Evolutionary conservation across 2,113 vertebrate species (phyloP).

Genomic region (Pteruthius melanotis): DNA sequence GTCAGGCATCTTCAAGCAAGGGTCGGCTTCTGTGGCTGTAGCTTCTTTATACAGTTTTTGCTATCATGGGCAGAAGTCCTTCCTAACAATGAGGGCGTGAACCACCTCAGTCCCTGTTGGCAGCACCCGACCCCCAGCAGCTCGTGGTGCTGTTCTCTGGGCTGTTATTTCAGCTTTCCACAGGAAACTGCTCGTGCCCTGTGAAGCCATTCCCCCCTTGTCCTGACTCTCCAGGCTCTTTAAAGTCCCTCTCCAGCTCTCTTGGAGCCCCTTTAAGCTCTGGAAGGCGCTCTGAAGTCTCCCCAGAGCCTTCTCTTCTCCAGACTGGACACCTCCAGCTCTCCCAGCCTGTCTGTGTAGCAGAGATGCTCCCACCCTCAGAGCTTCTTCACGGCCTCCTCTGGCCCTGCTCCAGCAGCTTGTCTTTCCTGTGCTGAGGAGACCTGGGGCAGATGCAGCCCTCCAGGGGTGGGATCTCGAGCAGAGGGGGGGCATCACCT

Average conservation of each 20-base stretch:
- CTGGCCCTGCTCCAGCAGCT: background rate
- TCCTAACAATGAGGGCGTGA: background rate
- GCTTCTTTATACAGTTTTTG: background rate
- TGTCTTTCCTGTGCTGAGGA: background rate
- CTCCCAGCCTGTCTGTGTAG: background rate
- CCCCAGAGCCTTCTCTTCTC: background rate
- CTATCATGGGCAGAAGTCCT: background rate
- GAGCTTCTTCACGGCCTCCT: background rate
- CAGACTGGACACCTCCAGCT: background rate
- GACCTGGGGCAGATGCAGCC: background rate
- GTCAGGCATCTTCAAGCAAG: background rate
- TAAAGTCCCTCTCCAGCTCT: background rate
- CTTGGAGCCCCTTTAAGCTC: background rate
- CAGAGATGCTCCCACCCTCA: background rate
- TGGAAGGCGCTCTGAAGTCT: background rate
- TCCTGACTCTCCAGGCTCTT: background rate
- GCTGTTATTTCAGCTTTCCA: background rate
- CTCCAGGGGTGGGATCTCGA: background rate
- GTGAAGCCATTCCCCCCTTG: background rate
- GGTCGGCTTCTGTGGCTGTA: no score
- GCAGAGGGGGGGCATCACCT: no score
- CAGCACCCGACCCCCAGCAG: no score
- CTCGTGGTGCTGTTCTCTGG: background rate
- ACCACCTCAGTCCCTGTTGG: background rate
- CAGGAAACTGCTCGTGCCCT: background rate